Evolutionary conservation across 2,797 vertebrate species (phyloP).

Genomic region (Scyliorhinus canicula): DNA sequence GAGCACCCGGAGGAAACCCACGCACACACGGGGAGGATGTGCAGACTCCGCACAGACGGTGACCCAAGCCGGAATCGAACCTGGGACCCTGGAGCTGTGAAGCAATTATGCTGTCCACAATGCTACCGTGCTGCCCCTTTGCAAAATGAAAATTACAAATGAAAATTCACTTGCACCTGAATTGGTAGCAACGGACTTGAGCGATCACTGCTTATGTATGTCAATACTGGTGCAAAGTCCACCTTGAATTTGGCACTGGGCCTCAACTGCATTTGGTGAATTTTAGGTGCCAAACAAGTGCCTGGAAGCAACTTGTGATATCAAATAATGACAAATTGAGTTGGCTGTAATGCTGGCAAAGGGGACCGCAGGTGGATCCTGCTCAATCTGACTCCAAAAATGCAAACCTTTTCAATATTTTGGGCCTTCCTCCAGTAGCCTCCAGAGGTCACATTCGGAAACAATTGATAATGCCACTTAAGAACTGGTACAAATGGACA

Average conservation of each 20-base stretch:
- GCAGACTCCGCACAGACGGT: too few species aligned
- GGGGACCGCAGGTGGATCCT: background rate
- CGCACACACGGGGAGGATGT: too few species aligned
- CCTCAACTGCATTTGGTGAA: conserved; percentile 2
- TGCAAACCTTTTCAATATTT: background rate
- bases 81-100: too few species aligned
- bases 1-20: too few species aligned
- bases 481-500: background rate
- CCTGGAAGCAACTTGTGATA: background rate
- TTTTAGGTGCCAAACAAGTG: background rate
- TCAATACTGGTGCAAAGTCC: background rate
- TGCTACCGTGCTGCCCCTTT: too few species aligned
- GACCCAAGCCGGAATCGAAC: too few species aligned
- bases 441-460: background rate
- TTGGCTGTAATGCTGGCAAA: background rate
- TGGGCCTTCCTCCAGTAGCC: background rate
- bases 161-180: too few species aligned
- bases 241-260: too few species aligned
- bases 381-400: background rate
- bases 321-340: background rate
- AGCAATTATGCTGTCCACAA: too few species aligned
- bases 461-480: background rate
- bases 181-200: background rate
- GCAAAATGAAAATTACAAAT: too few species aligned
- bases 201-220: background rate